Evolutionary conservation across 2,888 invertebrate species (phyloP).

Genomic region (Colletes collaris): DNA sequence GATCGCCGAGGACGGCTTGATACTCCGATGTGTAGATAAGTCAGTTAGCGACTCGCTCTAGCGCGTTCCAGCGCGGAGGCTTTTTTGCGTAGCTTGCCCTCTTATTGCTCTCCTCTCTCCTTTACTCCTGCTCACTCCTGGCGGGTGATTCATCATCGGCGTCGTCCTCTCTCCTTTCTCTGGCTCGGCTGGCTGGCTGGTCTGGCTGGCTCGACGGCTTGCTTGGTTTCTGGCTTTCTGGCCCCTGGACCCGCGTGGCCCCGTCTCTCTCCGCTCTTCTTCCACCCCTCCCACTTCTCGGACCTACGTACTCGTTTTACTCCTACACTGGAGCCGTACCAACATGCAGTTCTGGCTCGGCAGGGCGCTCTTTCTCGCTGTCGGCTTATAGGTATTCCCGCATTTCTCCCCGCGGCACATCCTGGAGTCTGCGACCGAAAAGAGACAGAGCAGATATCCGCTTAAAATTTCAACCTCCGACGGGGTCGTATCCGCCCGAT

Average conservation of each 20-base stretch:
- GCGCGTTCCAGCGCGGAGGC: constrained; percentile 76
- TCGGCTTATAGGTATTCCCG: constrained; percentile 58
- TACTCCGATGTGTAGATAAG: constrained; percentile 76
- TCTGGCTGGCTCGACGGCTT: constrained; percentile 51
- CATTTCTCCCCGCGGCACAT: constrained; percentile 50
- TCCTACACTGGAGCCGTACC: constrained; percentile 73
- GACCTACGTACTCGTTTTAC: constrained; percentile 70
- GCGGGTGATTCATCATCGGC: constrained; percentile 79
- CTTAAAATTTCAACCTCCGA: constrained; percentile 25
- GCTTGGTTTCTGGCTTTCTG: constrained; percentile 63
- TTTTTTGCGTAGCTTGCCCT: constrained; percentile 72
- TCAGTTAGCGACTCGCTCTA: constrained; percentile 81
- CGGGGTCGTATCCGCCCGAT: background rate
- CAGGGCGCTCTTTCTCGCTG: constrained; percentile 69
- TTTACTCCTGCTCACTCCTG: constrained; percentile 68
- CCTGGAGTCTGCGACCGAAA: constrained; percentile 36
- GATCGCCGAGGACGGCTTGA: constrained; percentile 57
- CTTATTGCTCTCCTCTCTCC: constrained; percentile 72
- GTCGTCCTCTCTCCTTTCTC: constrained; percentile 71
- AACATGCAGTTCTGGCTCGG: constrained; percentile 71
- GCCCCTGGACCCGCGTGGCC: constrained; percentile 49
- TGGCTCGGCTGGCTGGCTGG: constrained; percentile 53
- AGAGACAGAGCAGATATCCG: constrained; percentile 7
- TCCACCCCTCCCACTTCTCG: constrained; percentile 48
- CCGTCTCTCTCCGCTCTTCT: constrained; percentile 25